These are phyloP conservation scores for Sander vitreus DNA, from an alignment of 2,113 vertebrate species.

Conservation along the genomic window DNA sequence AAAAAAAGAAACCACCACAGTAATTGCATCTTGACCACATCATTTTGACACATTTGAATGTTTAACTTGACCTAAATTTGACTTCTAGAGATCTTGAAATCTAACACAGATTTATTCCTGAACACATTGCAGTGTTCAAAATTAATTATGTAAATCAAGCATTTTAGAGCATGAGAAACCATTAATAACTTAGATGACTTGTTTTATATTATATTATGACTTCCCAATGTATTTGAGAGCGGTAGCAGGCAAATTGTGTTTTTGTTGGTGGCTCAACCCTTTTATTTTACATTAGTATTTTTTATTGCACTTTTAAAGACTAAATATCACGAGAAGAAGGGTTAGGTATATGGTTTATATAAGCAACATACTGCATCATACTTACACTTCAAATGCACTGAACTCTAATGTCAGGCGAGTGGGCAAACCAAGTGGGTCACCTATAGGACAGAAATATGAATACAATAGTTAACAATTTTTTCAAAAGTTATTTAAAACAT, in stretches of 20 bases:
- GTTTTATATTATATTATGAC: background rate
- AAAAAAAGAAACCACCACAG: background rate
- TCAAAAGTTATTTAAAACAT: background rate
- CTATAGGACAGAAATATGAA: conserved; percentile 72
- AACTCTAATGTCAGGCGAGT: conserved; percentile 95
- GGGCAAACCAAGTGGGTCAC: conserved; percentile 93
- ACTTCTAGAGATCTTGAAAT: background rate
- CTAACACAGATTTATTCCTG: background rate
- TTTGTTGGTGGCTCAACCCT: background rate
- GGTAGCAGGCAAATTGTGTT: background rate
- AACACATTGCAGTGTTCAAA: background rate
- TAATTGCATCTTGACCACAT: background rate
- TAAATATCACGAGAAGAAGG: background rate
- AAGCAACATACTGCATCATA: conserved; percentile 51
- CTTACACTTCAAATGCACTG: conserved; percentile 97
- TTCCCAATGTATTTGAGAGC: background rate
- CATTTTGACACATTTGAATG: background rate
- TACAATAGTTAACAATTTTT: background rate
- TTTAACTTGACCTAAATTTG: background rate
- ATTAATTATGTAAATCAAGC: background rate
- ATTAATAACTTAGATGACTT: background rate
- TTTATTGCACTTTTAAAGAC: background rate
- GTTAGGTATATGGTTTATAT: background rate
- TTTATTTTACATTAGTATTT: background rate
- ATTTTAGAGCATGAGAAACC: background rate